These are phyloP conservation scores for Perithous albicinctus DNA, from an alignment of 2,888 invertebrate genomes.

Conservation along the genomic window DNA sequence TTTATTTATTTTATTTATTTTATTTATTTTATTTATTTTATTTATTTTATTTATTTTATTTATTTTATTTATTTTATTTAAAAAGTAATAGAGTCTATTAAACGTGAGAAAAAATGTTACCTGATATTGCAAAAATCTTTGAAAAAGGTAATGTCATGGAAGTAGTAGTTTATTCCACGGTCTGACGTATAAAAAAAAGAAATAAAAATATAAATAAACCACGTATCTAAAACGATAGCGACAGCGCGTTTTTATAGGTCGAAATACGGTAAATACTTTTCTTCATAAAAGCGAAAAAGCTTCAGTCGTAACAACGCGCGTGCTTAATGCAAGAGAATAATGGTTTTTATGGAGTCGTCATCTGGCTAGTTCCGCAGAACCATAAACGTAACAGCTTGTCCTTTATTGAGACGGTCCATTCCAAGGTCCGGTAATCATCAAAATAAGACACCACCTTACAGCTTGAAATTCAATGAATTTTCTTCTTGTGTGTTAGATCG, in stretches of 20 bases:
- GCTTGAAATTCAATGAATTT: not conserved
- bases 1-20: no score
- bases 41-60: no score
- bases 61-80: no score
- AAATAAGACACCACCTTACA: not conserved
- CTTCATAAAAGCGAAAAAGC: slow-evolving; percentile 5
- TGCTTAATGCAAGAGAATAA: slow-evolving; percentile 7
- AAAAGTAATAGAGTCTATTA: no score
- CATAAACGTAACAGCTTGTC: not conserved
- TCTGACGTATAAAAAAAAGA: no score
- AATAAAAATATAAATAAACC: not conserved
- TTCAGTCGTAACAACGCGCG: not conserved
- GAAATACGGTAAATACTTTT: slow-evolving; percentile 9
- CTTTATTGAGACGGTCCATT: not conserved
- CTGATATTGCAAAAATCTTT: no score
- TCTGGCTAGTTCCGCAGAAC: not conserved
- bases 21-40: no score
- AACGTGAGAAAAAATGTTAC: no score
- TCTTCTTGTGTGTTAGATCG: not conserved
- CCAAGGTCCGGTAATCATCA: not conserved
- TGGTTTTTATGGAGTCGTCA: slow-evolving; percentile 9
- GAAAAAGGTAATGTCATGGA: no score
- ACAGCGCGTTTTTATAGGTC: not conserved
- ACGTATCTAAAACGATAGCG: not conserved
- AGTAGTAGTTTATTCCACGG: no score